Conservation (phyloP, 2,797 vertebrate species). For the Urophycis tenuis region DNA sequence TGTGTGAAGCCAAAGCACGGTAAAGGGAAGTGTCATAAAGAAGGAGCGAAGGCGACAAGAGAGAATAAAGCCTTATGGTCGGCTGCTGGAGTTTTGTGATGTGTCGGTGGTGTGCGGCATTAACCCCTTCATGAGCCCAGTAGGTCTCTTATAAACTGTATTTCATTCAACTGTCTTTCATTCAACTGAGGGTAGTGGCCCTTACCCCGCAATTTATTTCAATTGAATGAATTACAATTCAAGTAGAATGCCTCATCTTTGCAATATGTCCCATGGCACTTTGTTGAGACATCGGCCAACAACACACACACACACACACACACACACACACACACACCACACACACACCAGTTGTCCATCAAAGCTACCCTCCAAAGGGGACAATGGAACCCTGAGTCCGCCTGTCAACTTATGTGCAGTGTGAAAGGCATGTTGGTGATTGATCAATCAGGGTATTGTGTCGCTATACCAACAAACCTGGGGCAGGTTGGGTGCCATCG, state of each 20-base stretch:
- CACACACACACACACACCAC: neutral
- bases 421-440: neutral
- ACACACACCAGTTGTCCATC: neutral
- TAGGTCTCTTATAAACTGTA: too few species aligned
- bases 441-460: neutral
- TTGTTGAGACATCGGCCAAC: neutral
- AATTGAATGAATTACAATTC: neutral
- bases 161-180: neutral
- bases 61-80: neutral
- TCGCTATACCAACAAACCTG: neutral
- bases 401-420: neutral
- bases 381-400: too few species aligned
- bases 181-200: neutral
- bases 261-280: neutral
- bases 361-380: too few species aligned
- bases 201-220: neutral
- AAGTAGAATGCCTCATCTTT: neutral
- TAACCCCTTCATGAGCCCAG: neutral
- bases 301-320: neutral
- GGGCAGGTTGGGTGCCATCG: neutral
- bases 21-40: constrained; percentile 7
- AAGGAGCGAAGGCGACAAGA: neutral
- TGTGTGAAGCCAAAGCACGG: constrained; percentile 42
- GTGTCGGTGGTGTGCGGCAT: neutral
- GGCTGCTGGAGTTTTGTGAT: neutral